These are phyloP conservation scores for Hafferia zeledoni DNA, from an alignment of 2,797 vertebrate genomes.

Conservation along the genomic window DNA sequence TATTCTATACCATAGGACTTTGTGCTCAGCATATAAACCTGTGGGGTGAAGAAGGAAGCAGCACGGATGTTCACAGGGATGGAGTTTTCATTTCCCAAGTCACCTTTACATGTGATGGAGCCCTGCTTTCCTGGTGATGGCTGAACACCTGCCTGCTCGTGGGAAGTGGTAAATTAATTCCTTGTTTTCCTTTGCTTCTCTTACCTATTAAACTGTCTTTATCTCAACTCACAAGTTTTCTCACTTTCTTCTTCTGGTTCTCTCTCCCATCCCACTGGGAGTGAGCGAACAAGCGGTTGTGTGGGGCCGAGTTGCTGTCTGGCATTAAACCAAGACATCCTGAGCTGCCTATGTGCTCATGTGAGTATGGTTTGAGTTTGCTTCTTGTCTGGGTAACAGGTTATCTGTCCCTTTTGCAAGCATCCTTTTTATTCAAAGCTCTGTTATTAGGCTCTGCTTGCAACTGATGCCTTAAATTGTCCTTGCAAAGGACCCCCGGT, in stretches of 20 bases:
- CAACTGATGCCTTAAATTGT: not conserved
- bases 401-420: not conserved
- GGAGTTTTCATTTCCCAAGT: rapidly evolving
- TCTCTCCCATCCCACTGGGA: not conserved
- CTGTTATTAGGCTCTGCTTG: not conserved
- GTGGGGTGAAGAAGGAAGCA: not conserved
- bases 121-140: not conserved
- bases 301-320: not conserved
- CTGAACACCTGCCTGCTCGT: not conserved
- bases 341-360: rapidly evolving
- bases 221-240: not conserved
- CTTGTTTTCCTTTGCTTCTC: not conserved
- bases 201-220: not conserved
- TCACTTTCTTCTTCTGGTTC: not conserved
- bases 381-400: not conserved
- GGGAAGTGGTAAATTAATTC: not conserved
- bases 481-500: not conserved
- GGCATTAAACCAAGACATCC: not conserved
- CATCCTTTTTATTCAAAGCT: not conserved
- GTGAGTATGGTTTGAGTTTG: not conserved
- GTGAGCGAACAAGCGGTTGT: rapidly evolving
- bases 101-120: rapidly evolving
- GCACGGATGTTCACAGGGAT: rapidly evolving
- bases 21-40: not conserved
- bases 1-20: not conserved